Percentiles rank a stretch among this genome's conserved stretches.
These are phyloP conservation scores for Teleogryllus occipitalis DNA, from an alignment of 1,140 invertebrate genomes.

Conservation along the genomic window DNA sequence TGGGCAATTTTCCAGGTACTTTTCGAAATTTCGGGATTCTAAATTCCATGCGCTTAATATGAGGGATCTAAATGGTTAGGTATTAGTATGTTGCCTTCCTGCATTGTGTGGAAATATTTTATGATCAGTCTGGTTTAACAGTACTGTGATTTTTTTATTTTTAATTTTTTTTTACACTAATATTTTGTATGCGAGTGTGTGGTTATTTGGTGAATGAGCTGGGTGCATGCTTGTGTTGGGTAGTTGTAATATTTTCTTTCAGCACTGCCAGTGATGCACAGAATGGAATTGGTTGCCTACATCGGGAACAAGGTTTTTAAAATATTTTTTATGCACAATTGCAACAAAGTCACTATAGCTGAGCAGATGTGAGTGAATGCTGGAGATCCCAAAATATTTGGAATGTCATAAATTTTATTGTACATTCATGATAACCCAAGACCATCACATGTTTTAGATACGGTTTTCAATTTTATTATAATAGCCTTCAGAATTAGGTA, in stretches of 20 bases:
- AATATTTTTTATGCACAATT: neutral
- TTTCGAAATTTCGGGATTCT: no score
- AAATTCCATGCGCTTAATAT: no score
- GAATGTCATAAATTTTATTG: neutral
- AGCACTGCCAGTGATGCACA: constrained; percentile 3
- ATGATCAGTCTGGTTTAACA: constrained; percentile 2
- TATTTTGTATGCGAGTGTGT: neutral
- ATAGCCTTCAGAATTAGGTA: no score
- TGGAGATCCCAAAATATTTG: neutral
- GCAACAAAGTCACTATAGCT: neutral
- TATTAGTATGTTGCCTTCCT: neutral
- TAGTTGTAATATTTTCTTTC: neutral
- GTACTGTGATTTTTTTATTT: neutral
- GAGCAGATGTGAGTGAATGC: neutral
- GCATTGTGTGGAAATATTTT: neutral
- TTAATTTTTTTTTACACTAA: neutral
- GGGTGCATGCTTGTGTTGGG: neutral
- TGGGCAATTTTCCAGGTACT: no score
- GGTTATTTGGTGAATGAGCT: neutral
- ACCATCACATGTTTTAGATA: neutral
- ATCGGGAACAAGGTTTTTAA: neutral
- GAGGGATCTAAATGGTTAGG: neutral
- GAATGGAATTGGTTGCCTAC: constrained; percentile 3
- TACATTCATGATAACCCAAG: neutral
- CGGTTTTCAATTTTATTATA: no score